Percentiles rank a stretch among this genome's conserved stretches.
phyloP scores from a whole-genome alignment of 2,113 vertebrate genomes.

The Tupaia tana region DNA sequence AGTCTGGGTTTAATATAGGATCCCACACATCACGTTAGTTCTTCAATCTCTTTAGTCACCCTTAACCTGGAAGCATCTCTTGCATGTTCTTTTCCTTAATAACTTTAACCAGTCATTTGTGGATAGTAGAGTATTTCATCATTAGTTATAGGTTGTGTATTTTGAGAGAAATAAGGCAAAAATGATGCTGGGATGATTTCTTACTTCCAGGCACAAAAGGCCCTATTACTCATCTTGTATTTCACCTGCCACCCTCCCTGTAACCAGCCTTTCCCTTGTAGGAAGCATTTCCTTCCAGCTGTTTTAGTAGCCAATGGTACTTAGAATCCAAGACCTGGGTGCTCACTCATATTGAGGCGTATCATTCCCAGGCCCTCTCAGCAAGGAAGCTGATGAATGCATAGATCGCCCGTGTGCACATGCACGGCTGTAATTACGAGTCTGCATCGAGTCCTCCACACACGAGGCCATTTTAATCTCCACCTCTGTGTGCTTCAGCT shows the following conservation, averaged over 20 bases:
- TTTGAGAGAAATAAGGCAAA: not conserved
- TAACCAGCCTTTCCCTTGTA: not conserved
- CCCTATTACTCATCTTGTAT: not conserved
- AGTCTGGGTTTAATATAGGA: not conserved
- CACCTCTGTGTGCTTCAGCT: not conserved
- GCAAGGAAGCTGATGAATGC: not conserved
- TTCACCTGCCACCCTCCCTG: not conserved
- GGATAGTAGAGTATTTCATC: not conserved
- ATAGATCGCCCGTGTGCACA: too few relatives aligned
- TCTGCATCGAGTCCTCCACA: not conserved
- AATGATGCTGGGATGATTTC: not conserved
- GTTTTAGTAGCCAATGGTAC: not conserved
- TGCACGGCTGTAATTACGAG: not conserved
- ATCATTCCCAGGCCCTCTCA: not conserved
- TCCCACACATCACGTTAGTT: not conserved
- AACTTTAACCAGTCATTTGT: not conserved
- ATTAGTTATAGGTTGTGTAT: not conserved
- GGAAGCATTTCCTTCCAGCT: not conserved
- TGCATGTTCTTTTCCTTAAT: not conserved
- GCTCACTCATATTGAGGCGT: not conserved
- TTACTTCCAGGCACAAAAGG: not conserved
- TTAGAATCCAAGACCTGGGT: not conserved
- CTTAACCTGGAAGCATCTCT: not conserved
- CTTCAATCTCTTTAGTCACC: not conserved
- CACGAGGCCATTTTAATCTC: not conserved